Evolutionary conservation across 2,797 vertebrate species (phyloP).

Genomic region (Poecilia picta): DNA sequence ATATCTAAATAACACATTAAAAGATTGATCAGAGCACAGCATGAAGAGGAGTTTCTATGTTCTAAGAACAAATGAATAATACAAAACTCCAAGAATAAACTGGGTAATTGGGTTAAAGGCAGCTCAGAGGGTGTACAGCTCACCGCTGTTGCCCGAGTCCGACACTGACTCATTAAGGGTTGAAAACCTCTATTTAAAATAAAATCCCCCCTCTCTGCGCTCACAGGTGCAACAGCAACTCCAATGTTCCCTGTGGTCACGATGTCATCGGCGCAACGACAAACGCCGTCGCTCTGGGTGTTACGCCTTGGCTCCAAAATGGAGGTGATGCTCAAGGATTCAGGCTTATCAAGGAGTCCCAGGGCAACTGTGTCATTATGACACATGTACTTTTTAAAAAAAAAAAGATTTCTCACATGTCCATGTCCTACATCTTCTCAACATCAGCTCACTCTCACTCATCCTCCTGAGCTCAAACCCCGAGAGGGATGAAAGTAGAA

Average conservation of each 20-base stretch:
- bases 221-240: constrained; percentile 28
- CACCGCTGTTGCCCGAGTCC: constrained; percentile 17
- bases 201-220: constrained; percentile 4
- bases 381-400: constrained; percentile 34
- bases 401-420: constrained; percentile 21
- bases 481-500: constrained; percentile 49
- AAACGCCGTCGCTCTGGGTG: constrained; percentile 56
- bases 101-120: constrained; percentile 69
- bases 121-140: constrained; percentile 47
- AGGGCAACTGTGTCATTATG: constrained; percentile 42
- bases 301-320: constrained; percentile 50
- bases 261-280: constrained; percentile 24
- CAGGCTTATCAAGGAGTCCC: constrained; percentile 61
- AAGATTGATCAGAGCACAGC: constrained; percentile 30
- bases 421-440: constrained; percentile 46
- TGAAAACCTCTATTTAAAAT: constrained; percentile 43
- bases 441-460: constrained; percentile 39
- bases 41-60: constrained; percentile 40
- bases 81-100: constrained; percentile 67
- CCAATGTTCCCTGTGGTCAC: constrained; percentile 33
- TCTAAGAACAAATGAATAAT: constrained; percentile 66
- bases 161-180: constrained; percentile 47
- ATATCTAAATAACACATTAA: constrained; percentile 18
- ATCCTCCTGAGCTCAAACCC: constrained; percentile 41
- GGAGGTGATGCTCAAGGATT: constrained; percentile 56